These are phyloP conservation scores for human (Homo sapiens) DNA, from an alignment of 2,113 vertebrate species.

Conservation along the genomic window DNA sequence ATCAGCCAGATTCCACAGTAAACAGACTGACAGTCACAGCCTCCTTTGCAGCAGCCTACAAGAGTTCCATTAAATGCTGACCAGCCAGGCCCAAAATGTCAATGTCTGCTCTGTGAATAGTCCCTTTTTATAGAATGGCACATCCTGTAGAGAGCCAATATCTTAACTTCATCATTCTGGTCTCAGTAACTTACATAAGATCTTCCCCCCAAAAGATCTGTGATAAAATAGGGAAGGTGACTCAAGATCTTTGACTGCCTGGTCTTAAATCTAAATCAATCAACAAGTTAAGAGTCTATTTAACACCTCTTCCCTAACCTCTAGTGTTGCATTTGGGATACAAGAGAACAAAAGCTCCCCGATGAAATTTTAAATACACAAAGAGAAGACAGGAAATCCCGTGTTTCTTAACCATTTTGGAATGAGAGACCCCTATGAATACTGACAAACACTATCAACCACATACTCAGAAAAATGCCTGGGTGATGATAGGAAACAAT, in stretches of 20 bases:
- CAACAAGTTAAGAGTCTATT: background rate
- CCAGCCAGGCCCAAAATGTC: background rate
- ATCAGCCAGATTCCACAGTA: background rate
- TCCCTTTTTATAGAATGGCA: background rate
- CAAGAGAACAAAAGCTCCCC: background rate
- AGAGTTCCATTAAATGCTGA: slow-evolving; percentile 1
- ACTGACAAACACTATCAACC: rapidly evolving
- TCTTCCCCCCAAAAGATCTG: background rate
- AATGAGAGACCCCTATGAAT: background rate
- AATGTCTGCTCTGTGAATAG: background rate
- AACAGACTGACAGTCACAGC: background rate
- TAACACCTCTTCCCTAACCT: background rate
- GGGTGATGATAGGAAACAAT: too few relatives aligned
- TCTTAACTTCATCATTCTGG: background rate
- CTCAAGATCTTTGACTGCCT: background rate
- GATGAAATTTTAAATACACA: background rate
- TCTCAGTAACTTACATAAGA: background rate
- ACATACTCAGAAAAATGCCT: background rate
- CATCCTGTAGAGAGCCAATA: background rate
- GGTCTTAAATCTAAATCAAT: background rate
- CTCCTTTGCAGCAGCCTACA: background rate
- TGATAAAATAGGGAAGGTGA: background rate
- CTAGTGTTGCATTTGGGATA: background rate
- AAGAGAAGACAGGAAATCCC: background rate
- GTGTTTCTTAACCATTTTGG: background rate